These are phyloP conservation scores for Ascidia mentula DNA, from an alignment of 23 tunicate species.

Conservation along the genomic window DNA sequence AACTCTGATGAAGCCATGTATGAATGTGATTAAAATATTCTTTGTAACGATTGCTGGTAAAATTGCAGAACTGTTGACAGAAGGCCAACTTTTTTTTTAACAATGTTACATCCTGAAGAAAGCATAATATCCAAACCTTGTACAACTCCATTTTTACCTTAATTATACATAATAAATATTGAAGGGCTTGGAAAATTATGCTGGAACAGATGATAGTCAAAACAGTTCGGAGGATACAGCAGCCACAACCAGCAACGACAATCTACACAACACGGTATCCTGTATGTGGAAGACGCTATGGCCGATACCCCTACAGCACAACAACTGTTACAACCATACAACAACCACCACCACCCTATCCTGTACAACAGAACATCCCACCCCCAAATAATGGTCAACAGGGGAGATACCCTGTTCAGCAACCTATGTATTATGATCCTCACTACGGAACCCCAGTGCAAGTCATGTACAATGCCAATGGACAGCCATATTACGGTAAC, in stretches of 20 bases:
- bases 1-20: conserved; percentile 76
- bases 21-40: too few relatives aligned
- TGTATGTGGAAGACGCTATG: not conserved
- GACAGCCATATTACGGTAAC: conserved; percentile 72
- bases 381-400: not conserved
- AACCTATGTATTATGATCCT: conserved; percentile 69
- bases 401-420: conserved; percentile 29
- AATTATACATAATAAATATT: not conserved
- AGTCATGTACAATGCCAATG: conserved; percentile 56
- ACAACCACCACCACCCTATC: conserved; percentile 8
- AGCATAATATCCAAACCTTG: not conserved
- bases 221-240: not conserved
- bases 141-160: not conserved
- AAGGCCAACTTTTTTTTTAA: too few relatives aligned
- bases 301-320: not conserved
- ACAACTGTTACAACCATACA: not conserved
- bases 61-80: too few relatives aligned
- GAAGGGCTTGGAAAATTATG: conserved; percentile 79
- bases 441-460: conserved; percentile 71
- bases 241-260: conserved; percentile 15
- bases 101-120: too few relatives aligned
- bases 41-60: too few relatives aligned
- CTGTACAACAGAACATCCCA: conserved; percentile 22
- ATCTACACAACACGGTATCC: not conserved
- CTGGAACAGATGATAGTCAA: conserved; percentile 54